These are phyloP conservation scores for Dermatemys mawii DNA, from an alignment of 2,113 vertebrate genomes.

Conservation along the genomic window DNA sequence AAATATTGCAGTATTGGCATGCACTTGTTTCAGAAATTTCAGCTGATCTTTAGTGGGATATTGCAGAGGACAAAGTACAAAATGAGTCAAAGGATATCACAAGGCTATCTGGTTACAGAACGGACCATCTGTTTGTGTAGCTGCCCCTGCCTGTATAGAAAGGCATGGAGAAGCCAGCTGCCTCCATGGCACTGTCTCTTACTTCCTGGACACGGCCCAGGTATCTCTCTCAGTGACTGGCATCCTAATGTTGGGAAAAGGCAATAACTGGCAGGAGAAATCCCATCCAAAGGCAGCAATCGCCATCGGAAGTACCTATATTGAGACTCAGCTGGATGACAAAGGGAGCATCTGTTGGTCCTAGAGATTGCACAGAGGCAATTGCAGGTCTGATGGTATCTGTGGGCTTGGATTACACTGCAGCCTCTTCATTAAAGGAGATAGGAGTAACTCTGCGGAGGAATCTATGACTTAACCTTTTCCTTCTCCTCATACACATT, in stretches of 20 bases:
- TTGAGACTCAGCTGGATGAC: not conserved
- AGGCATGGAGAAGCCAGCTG: not conserved
- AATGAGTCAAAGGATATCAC: not conserved
- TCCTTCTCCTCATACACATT: not conserved
- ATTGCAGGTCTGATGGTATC: no score
- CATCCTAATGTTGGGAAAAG: not conserved
- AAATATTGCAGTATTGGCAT: not conserved
- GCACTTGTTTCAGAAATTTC: not conserved
- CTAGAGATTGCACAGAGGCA: no score
- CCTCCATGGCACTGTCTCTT: accelerated
- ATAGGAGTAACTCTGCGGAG: not conserved
- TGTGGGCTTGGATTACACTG: not conserved
- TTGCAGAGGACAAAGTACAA: not conserved
- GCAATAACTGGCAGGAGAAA: not conserved
- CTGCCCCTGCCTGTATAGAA: not conserved
- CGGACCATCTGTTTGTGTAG: not conserved
- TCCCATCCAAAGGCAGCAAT: no score
- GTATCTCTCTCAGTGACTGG: not conserved
- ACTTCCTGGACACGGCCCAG: not conserved
- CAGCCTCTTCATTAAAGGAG: not conserved
- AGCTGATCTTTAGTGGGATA: not conserved
- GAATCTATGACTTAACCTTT: accelerated
- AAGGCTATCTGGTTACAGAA: not conserved
- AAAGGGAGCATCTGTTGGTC: not conserved
- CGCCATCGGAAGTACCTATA: not conserved